Evolutionary conservation across 2,888 invertebrate genomes (phyloP).

Genomic region (Tinea semifulvella): DNA sequence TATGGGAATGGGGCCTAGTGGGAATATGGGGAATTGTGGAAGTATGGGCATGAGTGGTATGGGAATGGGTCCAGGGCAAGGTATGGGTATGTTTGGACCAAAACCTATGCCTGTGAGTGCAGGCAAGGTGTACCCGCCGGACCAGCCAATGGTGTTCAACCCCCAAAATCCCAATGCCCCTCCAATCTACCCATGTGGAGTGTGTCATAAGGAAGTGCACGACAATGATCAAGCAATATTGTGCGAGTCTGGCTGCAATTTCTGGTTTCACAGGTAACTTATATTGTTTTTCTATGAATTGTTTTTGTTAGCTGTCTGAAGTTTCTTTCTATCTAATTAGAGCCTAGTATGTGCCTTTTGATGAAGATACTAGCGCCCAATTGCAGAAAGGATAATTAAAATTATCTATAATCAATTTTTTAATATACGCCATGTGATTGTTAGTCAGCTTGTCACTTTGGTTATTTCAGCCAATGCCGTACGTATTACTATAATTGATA

Average conservation of each 20-base stretch:
- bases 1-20: conserved; percentile 58
- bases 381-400: too few relatives aligned
- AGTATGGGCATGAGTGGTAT: conserved; percentile 63
- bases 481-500: too few relatives aligned
- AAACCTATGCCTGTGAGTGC: conserved; percentile 94
- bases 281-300: too few relatives aligned
- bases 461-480: too few relatives aligned
- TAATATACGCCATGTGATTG: too few relatives aligned
- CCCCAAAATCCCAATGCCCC: conserved; percentile 98
- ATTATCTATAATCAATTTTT: too few relatives aligned
- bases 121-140: conserved; percentile 92
- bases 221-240: conserved; percentile 98
- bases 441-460: too few relatives aligned
- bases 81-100: conserved; percentile 75
- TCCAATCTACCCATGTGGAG: conserved; percentile 97
- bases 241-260: conserved; percentile 98
- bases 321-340: too few relatives aligned
- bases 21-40: conserved; percentile 60
- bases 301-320: too few relatives aligned
- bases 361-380: too few relatives aligned
- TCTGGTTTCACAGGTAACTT: conserved; percentile 94
- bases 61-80: conserved; percentile 62
- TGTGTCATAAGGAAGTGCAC: conserved; percentile 97
- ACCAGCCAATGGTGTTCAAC: conserved; percentile 97
- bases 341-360: too few relatives aligned